Conservation (phyloP, 2,113 vertebrate species). For the Perca fluviatilis region DNA sequence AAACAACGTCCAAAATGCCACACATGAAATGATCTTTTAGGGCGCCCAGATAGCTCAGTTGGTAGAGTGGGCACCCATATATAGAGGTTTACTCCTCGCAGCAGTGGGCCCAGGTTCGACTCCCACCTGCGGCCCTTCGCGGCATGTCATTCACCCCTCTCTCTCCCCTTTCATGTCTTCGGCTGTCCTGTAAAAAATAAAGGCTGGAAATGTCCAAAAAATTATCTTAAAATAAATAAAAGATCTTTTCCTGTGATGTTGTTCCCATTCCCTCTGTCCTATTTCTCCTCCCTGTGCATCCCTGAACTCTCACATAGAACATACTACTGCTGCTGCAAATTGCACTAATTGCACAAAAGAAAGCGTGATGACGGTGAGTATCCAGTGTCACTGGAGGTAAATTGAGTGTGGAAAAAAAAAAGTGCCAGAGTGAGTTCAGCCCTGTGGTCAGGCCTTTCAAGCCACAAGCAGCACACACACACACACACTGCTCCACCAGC, state of each 20-base stretch:
- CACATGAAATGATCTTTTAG: background rate
- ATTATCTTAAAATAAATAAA: too few relatives aligned
- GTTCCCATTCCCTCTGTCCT: slow-evolving; percentile 3
- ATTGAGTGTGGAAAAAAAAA: background rate
- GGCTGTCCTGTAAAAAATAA: too few relatives aligned
- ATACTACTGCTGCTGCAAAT: background rate
- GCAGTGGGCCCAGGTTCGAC: too few relatives aligned
- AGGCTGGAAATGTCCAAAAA: too few relatives aligned
- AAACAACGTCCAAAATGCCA: slow-evolving; percentile 11
- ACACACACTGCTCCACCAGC: background rate
- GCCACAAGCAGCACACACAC: slow-evolving; percentile 10
- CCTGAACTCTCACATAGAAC: background rate
- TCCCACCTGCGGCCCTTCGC: too few relatives aligned
- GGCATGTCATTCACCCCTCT: too few relatives aligned
- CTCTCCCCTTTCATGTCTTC: too few relatives aligned
- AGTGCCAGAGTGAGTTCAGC: background rate
- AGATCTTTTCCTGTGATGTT: background rate
- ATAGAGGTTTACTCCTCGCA: too few relatives aligned
- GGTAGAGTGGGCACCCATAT: too few relatives aligned
- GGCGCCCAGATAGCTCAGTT: too few relatives aligned
- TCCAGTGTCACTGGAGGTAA: background rate
- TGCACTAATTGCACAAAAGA: background rate
- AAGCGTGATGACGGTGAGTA: background rate
- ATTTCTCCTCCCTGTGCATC: slow-evolving; percentile 7
- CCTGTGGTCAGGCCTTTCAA: slow-evolving; percentile 10